These are phyloP conservation scores for Euthynnus affinis DNA, from an alignment of 2,797 vertebrate genomes.

Conservation along the genomic window DNA sequence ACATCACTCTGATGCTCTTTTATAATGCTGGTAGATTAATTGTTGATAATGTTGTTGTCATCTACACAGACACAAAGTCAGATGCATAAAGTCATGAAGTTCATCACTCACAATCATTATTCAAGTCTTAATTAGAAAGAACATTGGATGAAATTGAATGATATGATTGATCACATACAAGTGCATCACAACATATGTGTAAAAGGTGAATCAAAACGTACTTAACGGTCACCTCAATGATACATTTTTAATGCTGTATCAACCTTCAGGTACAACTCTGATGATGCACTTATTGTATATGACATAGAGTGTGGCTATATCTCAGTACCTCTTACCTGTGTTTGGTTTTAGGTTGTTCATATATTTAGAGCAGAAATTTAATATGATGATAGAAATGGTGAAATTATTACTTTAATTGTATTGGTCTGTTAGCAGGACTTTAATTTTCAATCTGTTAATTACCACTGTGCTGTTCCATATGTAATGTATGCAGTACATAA, in stretches of 20 bases:
- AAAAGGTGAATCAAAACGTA: constrained; percentile 12
- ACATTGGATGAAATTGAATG: not conserved
- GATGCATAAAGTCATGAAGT: constrained; percentile 11
- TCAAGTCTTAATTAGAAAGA: constrained; percentile 37
- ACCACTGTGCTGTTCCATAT: too few relatives aligned
- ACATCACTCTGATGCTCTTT: not conserved
- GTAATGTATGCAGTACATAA: too few relatives aligned
- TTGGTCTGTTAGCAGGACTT: too few relatives aligned
- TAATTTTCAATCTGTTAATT: too few relatives aligned
- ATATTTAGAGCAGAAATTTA: too few relatives aligned
- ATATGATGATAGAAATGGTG: too few relatives aligned
- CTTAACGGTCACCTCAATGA: not conserved
- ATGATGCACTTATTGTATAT: not conserved
- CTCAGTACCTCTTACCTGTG: too few relatives aligned
- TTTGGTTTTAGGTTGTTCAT: too few relatives aligned
- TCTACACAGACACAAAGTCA: constrained; percentile 1
- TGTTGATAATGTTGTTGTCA: constrained; percentile 23
- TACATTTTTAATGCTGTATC: not conserved
- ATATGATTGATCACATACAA: constrained; percentile 25
- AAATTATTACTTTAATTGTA: too few relatives aligned
- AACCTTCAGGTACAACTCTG: not conserved
- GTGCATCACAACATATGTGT: not conserved
- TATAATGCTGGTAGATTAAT: constrained; percentile 14
- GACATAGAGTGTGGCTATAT: too few relatives aligned
- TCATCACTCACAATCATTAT: constrained; percentile 38